These are phyloP conservation scores for Saguinus midas DNA, from an alignment of 2,113 vertebrate species.

Conservation along the genomic window DNA sequence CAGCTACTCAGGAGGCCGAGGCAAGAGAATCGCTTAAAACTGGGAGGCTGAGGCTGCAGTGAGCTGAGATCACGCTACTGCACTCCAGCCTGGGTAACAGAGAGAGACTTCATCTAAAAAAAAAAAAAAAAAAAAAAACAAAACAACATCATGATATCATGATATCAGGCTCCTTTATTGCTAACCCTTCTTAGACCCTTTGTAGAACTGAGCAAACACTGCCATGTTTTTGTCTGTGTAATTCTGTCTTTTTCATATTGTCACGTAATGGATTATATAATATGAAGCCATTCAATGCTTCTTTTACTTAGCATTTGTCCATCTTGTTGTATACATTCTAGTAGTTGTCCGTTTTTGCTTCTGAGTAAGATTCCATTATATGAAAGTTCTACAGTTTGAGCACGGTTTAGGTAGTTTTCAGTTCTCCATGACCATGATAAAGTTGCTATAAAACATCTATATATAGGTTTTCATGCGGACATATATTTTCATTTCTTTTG, in stretches of 20 bases:
- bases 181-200: neutral
- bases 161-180: neutral
- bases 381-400: neutral
- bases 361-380: neutral
- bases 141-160: neutral
- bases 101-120: no score
- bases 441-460: neutral
- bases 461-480: neutral
- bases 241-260: neutral
- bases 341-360: neutral
- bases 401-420: neutral
- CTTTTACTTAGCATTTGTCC: neutral
- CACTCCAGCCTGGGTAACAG: no score
- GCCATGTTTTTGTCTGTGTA: neutral
- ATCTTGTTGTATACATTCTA: neutral
- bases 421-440: neutral
- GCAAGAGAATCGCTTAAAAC: no score
- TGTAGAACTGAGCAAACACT: neutral
- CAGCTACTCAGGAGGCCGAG: no score
- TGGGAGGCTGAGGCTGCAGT: no score
- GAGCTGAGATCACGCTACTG: no score
- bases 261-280: neutral
- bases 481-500: neutral
- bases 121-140: no score
- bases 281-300: neutral